These are phyloP conservation scores for Brachypteracias leptosomus DNA, from an alignment of 2,113 vertebrate genomes.

Conservation along the genomic window DNA sequence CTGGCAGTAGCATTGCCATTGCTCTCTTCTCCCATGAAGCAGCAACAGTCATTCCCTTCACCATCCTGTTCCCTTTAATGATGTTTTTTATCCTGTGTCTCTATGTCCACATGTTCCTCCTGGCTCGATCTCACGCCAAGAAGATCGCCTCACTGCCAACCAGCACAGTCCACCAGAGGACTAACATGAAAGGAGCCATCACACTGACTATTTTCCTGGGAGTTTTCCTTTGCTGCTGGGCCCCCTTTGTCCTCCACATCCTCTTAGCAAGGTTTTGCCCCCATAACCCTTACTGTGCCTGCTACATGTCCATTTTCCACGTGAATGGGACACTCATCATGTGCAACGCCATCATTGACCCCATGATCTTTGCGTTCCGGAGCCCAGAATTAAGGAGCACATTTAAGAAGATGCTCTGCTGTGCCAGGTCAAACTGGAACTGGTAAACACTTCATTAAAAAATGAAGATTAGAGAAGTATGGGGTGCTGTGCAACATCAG, in stretches of 20 bases:
- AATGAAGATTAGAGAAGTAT: neutral
- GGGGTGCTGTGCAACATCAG: neutral
- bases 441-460: neutral
- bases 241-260: conserved; percentile 90
- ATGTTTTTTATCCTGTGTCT: conserved; percentile 86
- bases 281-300: conserved; percentile 90
- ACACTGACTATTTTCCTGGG: conserved; percentile 92
- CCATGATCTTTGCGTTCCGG: conserved; percentile 93
- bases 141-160: conserved; percentile 80
- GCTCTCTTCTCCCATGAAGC: conserved; percentile 80
- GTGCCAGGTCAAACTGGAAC: conserved; percentile 38
- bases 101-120: conserved; percentile 91
- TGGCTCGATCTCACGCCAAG: conserved; percentile 86
- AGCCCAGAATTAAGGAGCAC: conserved; percentile 85
- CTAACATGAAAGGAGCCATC: conserved; percentile 84
- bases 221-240: conserved; percentile 91
- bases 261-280: conserved; percentile 88
- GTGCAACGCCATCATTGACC: conserved; percentile 90
- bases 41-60: conserved; percentile 84
- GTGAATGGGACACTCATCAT: conserved; percentile 88
- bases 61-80: conserved; percentile 83
- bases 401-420: conserved; percentile 86
- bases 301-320: conserved; percentile 91
- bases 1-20: conserved; percentile 79
- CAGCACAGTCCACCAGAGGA: conserved; percentile 51